phyloP scores from a whole-genome alignment of 2,888 invertebrate species.

The Drosophila picticornis region DNA sequence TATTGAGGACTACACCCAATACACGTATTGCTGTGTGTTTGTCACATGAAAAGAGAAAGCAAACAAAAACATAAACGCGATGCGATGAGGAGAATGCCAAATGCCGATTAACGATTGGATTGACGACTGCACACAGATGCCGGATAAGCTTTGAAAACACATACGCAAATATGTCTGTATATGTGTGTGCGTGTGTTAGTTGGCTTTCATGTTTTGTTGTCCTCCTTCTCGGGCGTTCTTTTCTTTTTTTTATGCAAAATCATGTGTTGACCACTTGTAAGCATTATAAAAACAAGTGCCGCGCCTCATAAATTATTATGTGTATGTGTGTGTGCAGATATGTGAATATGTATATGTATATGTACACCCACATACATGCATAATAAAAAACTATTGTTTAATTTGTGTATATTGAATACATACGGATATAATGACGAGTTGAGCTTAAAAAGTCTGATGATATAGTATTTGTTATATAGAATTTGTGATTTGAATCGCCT shows the following conservation, averaged over 20 bases:
- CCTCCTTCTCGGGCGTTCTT: conserved; percentile 21
- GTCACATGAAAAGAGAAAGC: conserved; percentile 62
- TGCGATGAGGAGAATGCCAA: conserved; percentile 54
- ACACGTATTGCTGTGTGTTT: conserved; percentile 10
- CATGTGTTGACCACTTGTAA: conserved; percentile 53
- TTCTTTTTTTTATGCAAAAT: conserved; percentile 25
- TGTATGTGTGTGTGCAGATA: not conserved
- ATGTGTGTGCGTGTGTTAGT: not conserved
- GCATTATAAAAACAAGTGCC: conserved; percentile 41
- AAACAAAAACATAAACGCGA: conserved; percentile 29
- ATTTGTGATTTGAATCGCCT: not conserved
- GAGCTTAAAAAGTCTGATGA: not conserved
- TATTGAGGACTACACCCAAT: conserved; percentile 47
- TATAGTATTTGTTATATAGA: not conserved
- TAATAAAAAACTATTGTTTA: not conserved
- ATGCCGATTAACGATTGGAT: conserved; percentile 48
- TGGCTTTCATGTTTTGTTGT: conserved; percentile 8
- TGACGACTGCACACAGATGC: conserved; percentile 46
- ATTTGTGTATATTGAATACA: not conserved
- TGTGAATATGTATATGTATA: not conserved
- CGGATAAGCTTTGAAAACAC: conserved; percentile 40
- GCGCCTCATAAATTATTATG: conserved; percentile 35
- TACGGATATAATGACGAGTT: not conserved
- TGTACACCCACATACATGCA: not conserved
- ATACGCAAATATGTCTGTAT: not conserved